phyloP scores from a whole-genome alignment of 2,113 vertebrate genomes.

The Pluvianellus socialis region DNA sequence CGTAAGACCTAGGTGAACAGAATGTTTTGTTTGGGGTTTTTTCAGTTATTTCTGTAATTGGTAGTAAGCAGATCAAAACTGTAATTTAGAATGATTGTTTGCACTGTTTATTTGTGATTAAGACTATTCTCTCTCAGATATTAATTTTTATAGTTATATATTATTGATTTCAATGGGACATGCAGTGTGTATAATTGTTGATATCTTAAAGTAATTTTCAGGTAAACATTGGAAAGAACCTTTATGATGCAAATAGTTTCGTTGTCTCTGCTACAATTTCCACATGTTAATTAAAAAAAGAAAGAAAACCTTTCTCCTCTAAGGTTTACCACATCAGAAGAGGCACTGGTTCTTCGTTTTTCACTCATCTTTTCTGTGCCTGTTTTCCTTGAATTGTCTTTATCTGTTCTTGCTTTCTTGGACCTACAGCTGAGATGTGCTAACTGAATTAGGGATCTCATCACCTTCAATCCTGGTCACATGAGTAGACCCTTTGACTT shows the following conservation, averaged over 20 bases:
- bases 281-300: not conserved
- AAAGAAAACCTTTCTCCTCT: not conserved
- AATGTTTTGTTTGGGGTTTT: not conserved
- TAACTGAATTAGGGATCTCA: not conserved
- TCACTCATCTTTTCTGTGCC: not conserved
- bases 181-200: not conserved
- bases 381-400: not conserved
- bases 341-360: not conserved
- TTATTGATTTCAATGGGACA: not conserved
- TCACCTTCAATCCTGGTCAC: not conserved
- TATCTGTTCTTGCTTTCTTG: not conserved
- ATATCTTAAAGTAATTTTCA: not conserved
- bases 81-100: not conserved
- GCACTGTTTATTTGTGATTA: not conserved
- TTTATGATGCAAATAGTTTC: not conserved
- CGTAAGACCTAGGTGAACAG: fast-evolving
- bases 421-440: not conserved
- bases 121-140: not conserved
- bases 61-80: not conserved
- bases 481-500: not conserved
- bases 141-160: not conserved
- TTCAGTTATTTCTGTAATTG: not conserved
- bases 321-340: not conserved
- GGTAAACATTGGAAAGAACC: not conserved
- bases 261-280: not conserved